These are phyloP conservation scores for Pemphigus obesinymphae DNA, from an alignment of 1,140 invertebrate species.

Conservation along the genomic window DNA sequence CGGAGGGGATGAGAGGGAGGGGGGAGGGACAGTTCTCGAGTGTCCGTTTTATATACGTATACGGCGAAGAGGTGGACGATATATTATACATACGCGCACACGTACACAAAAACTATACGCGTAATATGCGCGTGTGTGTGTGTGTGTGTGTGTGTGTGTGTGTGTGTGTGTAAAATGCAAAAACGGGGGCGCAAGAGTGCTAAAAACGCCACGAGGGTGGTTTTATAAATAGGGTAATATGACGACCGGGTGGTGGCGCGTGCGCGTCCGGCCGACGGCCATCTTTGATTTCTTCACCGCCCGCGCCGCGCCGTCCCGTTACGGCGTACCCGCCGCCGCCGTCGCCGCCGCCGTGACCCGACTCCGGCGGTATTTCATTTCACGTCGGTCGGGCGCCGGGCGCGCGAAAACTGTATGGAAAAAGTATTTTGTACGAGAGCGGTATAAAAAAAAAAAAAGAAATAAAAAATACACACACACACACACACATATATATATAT, in stretches of 20 bases:
- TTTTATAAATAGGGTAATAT: not conserved
- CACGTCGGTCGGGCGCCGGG: not conserved
- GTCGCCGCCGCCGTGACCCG: not conserved
- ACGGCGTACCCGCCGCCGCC: not conserved
- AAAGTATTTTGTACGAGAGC: not conserved
- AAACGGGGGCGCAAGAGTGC: not conserved
- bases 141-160: too few species aligned
- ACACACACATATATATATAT: too few species aligned
- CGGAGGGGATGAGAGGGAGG: not conserved
- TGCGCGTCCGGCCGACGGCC: not conserved
- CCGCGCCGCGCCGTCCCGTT: not conserved
- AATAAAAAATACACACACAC: too few species aligned
- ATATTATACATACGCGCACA: too few species aligned
- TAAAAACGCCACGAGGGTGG: conserved; percentile 21
- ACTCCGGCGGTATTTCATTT: not conserved
- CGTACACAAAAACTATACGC: too few species aligned
- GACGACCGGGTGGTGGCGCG: not conserved
- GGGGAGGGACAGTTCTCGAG: too few species aligned
- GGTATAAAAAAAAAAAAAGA: not conserved
- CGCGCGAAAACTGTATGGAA: not conserved
- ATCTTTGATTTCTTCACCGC: conserved; percentile 34
- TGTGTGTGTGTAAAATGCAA: too few species aligned
- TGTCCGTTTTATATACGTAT: too few species aligned
- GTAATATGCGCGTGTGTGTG: too few species aligned
- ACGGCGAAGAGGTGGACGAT: too few species aligned